A percentile compares a stretch with the other conserved stretches of the same genome.
These are phyloP conservation scores for Gnatocerus cornutus DNA, from an alignment of 2,888 invertebrate genomes.

Conservation along the genomic window DNA sequence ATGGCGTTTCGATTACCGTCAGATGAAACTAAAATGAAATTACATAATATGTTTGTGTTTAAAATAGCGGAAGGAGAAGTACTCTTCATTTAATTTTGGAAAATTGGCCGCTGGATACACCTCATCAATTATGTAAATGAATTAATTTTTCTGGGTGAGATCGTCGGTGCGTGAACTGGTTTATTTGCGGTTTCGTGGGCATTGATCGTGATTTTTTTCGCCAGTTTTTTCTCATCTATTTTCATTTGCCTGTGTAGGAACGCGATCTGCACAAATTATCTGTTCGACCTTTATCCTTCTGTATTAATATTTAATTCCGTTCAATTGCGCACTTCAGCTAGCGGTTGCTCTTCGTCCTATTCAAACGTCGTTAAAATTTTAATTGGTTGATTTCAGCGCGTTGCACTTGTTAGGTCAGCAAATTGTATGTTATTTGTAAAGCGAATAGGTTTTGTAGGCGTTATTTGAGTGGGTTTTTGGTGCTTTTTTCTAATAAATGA, in stretches of 20 bases:
- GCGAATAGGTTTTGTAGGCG: background rate
- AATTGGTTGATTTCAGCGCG: conserved; percentile 28
- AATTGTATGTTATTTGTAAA: conserved; percentile 2
- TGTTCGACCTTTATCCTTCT: conserved; percentile 11
- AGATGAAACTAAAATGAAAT: no score
- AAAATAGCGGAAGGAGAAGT: no score
- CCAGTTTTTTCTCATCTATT: background rate
- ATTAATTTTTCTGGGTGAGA: background rate
- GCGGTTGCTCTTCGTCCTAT: conserved; percentile 13
- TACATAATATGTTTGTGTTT: no score
- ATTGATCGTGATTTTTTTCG: background rate
- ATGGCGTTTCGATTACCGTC: no score
- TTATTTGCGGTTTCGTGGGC: background rate
- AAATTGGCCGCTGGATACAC: background rate
- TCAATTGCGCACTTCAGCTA: conserved; percentile 29
- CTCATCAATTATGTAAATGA: conserved; percentile 2
- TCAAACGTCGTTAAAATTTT: conserved; percentile 36
- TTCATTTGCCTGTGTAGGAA: background rate
- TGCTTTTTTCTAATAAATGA: no score
- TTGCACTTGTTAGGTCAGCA: conserved; percentile 8
- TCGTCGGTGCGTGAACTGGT: background rate
- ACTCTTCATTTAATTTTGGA: no score
- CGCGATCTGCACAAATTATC: conserved; percentile 3
- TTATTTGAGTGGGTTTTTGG: background rate
- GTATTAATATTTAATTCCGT: conserved; percentile 24